Base-by-base conservation (phyloP, 2,888 invertebrate species). In the Chrysodeixis includens region DNA sequence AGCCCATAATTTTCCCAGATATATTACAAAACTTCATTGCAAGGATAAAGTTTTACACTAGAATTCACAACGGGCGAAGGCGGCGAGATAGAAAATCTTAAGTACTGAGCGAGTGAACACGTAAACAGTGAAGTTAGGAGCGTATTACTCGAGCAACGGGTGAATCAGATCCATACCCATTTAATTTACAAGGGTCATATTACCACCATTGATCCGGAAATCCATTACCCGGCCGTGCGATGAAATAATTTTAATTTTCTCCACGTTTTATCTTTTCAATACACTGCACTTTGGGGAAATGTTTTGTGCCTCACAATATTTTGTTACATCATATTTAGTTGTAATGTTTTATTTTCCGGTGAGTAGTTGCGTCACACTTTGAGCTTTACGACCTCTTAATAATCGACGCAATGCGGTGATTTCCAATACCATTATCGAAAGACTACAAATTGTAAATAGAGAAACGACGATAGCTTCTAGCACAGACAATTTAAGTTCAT, bases 161-260 rank as follows among this genome's bases (percentile, higher is more conserved):
- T 68, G 64, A 77, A 68, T 79, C 59, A 68, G 55, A 71, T 62
- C 69, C 71, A 74, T 72, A 69, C 70, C 62, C 69, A 76, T 83
- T 83, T 82, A 83, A 82, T 85, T 77, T 79, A 81, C 79, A 79
- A 76, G 78, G 82, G 78, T 83, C 80, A 83, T 77, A 79, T 82
- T 84, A 86, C 83, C 80, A 85, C 79, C 81, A 79, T 73, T 84
- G 83, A 87, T 79, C 86, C 83, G 83, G 83, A 85, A 86, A 87
- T 78, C 84, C 79, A 87, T 87, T 89, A 86, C 78, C 69, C 74
- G 74, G 64, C 60, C 63, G 78, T 75, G 75, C 79, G 71, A 78
- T 81, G 74, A 79, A 74, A 79, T 79, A 74, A 82, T 79, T 80
- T 80, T 78, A 81, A 83, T 84, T 84, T 85, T 81, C 80, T 79